Base-by-base conservation (phyloP, 2,888 invertebrate genomes). In the Flabesymbios commensalis region DNA sequence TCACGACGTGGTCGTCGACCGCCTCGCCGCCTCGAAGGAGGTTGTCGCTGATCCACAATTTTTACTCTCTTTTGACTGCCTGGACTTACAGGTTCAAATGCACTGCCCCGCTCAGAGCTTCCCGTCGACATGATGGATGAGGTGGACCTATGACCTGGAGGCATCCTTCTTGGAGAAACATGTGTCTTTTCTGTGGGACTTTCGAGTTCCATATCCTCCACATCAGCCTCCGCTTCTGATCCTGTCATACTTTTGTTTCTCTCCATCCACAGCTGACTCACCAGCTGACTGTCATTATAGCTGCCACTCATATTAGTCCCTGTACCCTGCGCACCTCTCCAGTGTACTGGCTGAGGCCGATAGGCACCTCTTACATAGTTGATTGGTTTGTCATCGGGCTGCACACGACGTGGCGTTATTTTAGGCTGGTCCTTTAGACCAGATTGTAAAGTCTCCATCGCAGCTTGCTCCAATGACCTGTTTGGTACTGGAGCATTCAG, bases 271-370 rank as follows among this genome's bases (percentile, higher is more conserved):
- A 47, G 19, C 28, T 57, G 39, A 3, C 59, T 24, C 14, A 51
- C 43, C 54, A 71, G 31, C 48, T 64, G 49, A 26, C 64, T 63
- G 60, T 71, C 70, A 24, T 64, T 65, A 51, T 71, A 71, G 19
- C 65, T 43, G 10, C 70, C 64, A 28, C 49, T 41, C 33, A 48
- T 57, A 5, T 61, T n/a, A 43, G 31, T 31, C 14, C 10, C 14
- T 14, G 29, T 49, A 14, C 49, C 29, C 31, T 49, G 49, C 14
- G 59, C 19, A 4, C 53, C 61, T 4, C 59, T 17, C 58, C 61
- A 64, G 29, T 62, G 36, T 19, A 59, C 43, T 19, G 58, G 58
- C 4, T 22, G 51, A 2, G 68, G 64, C 22, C 65, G 47, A 42
- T 70, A 70, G 14, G 68, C 56, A 7, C 63, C 68, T 3, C 57